Evolutionary conservation across 2,113 vertebrate genomes (phyloP).

Genomic region (Physeter macrocephalus): DNA sequence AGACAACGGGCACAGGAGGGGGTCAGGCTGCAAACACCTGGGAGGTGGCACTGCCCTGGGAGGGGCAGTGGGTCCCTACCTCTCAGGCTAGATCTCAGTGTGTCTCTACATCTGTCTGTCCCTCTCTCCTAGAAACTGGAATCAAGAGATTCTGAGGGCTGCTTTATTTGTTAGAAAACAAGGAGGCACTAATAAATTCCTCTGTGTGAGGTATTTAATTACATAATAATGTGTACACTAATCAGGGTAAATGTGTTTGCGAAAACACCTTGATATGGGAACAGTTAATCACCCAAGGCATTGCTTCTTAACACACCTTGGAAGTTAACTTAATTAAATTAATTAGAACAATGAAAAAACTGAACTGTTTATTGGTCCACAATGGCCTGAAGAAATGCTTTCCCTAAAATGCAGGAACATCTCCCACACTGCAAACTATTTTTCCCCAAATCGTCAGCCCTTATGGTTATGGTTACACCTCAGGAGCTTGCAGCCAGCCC

Average conservation of each 20-base stretch:
- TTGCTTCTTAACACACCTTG: constrained; percentile 87
- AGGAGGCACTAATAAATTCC: constrained; percentile 88
- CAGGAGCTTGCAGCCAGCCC: constrained; percentile 53
- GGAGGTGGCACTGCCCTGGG: background rate
- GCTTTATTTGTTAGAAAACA: constrained; percentile 86
- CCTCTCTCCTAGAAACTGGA: constrained; percentile 71
- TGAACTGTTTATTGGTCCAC: constrained; percentile 86
- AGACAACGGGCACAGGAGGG: background rate
- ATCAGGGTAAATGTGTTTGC: constrained; percentile 90
- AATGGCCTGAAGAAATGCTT: constrained; percentile 78
- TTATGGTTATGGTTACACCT: constrained; percentile 55
- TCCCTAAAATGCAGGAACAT: constrained; percentile 77
- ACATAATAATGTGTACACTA: constrained; percentile 90
- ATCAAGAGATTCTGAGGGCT: constrained; percentile 80
- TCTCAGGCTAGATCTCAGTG: constrained; percentile 24
- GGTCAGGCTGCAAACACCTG: background rate
- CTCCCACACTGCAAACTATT: constrained; percentile 58
- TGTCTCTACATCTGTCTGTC: constrained; percentile 63
- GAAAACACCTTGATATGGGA: constrained; percentile 89
- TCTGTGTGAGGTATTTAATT: constrained; percentile 89
- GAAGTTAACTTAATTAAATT: constrained; percentile 90
- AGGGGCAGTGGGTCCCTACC: background rate
- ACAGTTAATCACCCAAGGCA: constrained; percentile 89
- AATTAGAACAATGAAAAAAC: constrained; percentile 87
- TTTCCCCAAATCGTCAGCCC: constrained; percentile 37